Percentiles rank a stretch among this genome's conserved stretches.
These are phyloP conservation scores for Eubasilissa regina DNA, from an alignment of 1,140 invertebrate genomes.

Conservation along the genomic window DNA sequence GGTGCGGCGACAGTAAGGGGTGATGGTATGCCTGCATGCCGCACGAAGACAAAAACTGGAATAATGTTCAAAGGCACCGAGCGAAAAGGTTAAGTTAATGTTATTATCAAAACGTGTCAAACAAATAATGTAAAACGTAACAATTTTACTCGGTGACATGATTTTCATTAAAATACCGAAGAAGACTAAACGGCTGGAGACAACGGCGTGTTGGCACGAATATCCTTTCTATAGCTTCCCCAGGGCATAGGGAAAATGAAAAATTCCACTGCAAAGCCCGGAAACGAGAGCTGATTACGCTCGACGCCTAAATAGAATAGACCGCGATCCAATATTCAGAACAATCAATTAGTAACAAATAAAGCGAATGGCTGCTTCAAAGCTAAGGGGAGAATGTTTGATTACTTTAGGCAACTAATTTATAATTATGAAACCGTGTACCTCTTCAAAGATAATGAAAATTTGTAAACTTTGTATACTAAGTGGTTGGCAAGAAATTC, in stretches of 20 bases:
- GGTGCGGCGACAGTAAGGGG: not conserved
- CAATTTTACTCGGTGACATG: slow-evolving; percentile 1
- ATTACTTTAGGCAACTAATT: too few relatives aligned
- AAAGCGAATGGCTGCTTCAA: not conserved
- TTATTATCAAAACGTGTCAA: too few relatives aligned
- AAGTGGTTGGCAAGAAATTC: too few relatives aligned
- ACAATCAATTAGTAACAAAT: slow-evolving; percentile 22
- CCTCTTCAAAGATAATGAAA: too few relatives aligned
- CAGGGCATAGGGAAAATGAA: slow-evolving; percentile 6
- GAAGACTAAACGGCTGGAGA: not conserved
- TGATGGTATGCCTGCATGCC: not conserved
- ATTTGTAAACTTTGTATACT: too few relatives aligned
- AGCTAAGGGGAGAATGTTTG: not conserved
- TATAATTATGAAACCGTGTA: too few relatives aligned
- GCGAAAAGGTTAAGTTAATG: not conserved
- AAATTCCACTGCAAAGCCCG: slow-evolving; percentile 15
- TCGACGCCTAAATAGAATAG: slow-evolving; percentile 5
- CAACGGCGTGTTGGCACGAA: not conserved
- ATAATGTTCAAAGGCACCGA: not conserved
- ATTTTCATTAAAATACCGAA: not conserved
- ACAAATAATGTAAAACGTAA: not conserved
- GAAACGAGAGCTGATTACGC: not conserved
- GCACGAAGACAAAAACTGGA: not conserved
- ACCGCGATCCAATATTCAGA: slow-evolving; percentile 1
- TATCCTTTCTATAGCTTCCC: slow-evolving; percentile 3